These are phyloP conservation scores for Pogoniulus pusillus DNA, from an alignment of 2,797 vertebrate species.

Conservation along the genomic window DNA sequence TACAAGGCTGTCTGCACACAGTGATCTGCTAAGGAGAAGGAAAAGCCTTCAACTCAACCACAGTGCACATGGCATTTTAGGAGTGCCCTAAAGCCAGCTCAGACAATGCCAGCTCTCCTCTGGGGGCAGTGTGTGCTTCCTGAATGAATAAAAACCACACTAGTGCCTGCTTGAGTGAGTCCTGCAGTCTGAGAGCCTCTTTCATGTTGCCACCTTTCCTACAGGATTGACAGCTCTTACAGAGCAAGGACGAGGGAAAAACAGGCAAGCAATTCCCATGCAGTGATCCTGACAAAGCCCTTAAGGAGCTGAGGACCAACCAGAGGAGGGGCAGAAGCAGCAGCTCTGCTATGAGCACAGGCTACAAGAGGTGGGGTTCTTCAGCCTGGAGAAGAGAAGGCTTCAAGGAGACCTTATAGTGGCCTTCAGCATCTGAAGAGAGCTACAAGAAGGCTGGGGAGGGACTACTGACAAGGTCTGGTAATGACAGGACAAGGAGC, in stretches of 20 bases:
- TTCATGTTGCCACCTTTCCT: background rate
- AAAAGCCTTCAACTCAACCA: background rate
- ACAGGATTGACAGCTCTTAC: background rate
- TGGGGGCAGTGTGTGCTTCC: slow-evolving; percentile 8
- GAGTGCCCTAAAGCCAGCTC: slow-evolving; percentile 22
- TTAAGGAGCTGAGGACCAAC: background rate
- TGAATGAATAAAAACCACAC: slow-evolving; percentile 61
- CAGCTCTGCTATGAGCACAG: too few species aligned
- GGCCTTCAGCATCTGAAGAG: too few species aligned
- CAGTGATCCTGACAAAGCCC: background rate
- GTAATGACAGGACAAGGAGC: too few species aligned
- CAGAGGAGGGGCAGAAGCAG: too few species aligned
- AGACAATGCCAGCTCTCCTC: background rate
- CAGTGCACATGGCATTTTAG: background rate
- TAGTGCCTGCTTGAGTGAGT: slow-evolving; percentile 35
- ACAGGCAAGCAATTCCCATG: background rate
- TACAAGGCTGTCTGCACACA: slow-evolving; percentile 23
- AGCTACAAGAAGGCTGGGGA: too few species aligned
- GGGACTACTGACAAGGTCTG: too few species aligned
- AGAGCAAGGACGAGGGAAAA: background rate
- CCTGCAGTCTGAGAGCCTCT: background rate
- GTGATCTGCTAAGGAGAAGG: slow-evolving; percentile 31
- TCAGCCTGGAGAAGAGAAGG: too few species aligned
- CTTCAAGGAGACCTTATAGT: too few species aligned
- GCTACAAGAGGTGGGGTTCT: too few species aligned